Evolutionary conservation across 2,797 vertebrate genomes (phyloP).

Genomic region (Lithobates sylvaticus): DNA sequence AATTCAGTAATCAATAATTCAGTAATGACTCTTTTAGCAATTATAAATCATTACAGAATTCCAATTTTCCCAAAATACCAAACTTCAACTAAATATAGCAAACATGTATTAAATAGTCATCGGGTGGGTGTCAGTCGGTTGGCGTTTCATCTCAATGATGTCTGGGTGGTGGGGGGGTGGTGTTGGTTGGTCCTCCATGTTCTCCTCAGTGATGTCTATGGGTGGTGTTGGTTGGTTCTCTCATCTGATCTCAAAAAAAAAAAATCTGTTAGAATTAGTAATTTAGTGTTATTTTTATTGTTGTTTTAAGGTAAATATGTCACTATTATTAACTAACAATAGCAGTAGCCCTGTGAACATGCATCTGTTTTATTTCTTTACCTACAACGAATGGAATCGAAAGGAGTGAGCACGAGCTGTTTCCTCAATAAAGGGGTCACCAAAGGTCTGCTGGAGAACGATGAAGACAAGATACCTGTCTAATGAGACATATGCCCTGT

Average conservation of each 20-base stretch:
- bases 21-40: not conserved
- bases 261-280: not conserved
- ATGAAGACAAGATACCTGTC: not conserved
- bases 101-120: not conserved
- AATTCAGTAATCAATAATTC: too few species aligned
- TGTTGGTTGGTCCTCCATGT: too few species aligned
- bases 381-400: not conserved
- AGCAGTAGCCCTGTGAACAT: not conserved
- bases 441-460: constrained; percentile 6
- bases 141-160: too few species aligned
- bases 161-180: too few species aligned
- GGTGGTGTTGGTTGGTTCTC: too few species aligned
- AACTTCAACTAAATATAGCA: not conserved
- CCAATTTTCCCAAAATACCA: not conserved
- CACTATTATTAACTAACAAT: not conserved
- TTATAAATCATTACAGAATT: not conserved
- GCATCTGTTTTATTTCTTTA: too few species aligned
- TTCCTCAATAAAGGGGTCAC: not conserved
- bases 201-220: too few species aligned
- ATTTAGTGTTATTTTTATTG: too few species aligned
- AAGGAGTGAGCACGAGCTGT: not conserved
- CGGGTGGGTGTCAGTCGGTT: too few species aligned
- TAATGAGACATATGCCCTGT: not conserved
- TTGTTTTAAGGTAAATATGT: not conserved
- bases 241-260: too few species aligned